These are phyloP conservation scores for Zaprionus inermis DNA, from an alignment of 1,140 invertebrate species.

Conservation along the genomic window DNA sequence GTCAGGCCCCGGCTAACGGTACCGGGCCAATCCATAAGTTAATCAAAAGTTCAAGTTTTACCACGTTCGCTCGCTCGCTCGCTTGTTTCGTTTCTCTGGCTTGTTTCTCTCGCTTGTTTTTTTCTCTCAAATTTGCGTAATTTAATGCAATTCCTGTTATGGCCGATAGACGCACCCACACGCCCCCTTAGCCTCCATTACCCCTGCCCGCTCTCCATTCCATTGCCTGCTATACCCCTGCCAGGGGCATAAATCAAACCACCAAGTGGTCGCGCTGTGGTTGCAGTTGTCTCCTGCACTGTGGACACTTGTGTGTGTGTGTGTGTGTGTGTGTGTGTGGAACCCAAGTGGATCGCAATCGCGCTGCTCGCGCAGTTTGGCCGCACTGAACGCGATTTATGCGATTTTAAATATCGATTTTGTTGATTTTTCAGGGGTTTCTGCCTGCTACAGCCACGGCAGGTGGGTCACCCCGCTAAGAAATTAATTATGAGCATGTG, in stretches of 20 bases:
- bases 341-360: constrained; percentile 30
- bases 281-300: constrained; percentile 20
- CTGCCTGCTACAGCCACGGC: constrained; percentile 25
- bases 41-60: constrained; percentile 67
- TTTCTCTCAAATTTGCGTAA: constrained; percentile 69
- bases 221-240: neutral
- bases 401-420: constrained; percentile 83
- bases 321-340: constrained; percentile 8
- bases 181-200: constrained; percentile 40
- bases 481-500: constrained; percentile 76
- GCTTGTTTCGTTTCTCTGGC: constrained; percentile 11
- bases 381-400: constrained; percentile 63
- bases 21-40: constrained; percentile 58
- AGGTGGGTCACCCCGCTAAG: constrained; percentile 53
- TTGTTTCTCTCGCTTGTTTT: constrained; percentile 20
- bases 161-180: constrained; percentile 63
- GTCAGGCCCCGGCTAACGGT: constrained; percentile 4
- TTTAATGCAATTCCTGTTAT: constrained; percentile 79
- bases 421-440: constrained; percentile 70
- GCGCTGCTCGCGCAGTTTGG: constrained; percentile 12
- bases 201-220: neutral
- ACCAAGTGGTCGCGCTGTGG: constrained; percentile 54
- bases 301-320: constrained; percentile 21
- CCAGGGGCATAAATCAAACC: constrained; percentile 71
- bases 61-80: neutral